Evolutionary conservation across 1,140 invertebrate genomes (phyloP), one percentile per base, ranked within the genome.

Genomic region (Teleogryllus occipitalis): DNA sequence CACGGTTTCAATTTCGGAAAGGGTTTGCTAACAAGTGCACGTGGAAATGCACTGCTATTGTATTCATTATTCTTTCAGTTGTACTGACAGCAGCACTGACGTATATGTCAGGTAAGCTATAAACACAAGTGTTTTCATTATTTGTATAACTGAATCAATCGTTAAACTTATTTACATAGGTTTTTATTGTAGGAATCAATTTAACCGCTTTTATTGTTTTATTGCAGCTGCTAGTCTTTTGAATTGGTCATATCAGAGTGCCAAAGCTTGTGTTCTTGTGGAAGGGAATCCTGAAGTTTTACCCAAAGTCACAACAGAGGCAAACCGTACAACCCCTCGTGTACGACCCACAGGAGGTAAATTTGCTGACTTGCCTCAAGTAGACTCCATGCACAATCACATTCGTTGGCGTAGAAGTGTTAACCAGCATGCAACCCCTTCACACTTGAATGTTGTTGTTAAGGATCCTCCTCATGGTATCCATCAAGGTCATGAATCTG

Each of bases 21-120:
- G 94, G 93, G 81, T 89, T 95, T 82, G 91, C 94, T 46, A 95
- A 93, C 65, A 91, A 91, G 85, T 97, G 96, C 87, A 94, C 93
- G 77, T 97, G 96, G 94, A 95, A 95, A 86, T 94, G 96, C 85
- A 92, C 95, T 77, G 94, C 95, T 39, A 93, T 97, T 83, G 90
- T 93, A 77, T 93, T 96, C 83, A 93, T 97, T 83, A 91, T 95
- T 84, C 89, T 96, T 80, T 92, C 93, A 81, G 89, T 95, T 81
- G 89, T 95, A 81, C 88, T 97, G 81, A 90, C 92, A 81, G 92
- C 95, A 78, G 92, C 94, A 79, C 89, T 96, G 78, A 92, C 93
- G 79, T 97, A 96, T 87, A 93, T 97, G 86, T 93, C 94, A 90
- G 94, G 95, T 97, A 88, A 90, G 86, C 49, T 54, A 54, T 54